Evolutionary conservation across 2,888 invertebrate species (phyloP).

Genomic region (Agonopterix alstromeriana): DNA sequence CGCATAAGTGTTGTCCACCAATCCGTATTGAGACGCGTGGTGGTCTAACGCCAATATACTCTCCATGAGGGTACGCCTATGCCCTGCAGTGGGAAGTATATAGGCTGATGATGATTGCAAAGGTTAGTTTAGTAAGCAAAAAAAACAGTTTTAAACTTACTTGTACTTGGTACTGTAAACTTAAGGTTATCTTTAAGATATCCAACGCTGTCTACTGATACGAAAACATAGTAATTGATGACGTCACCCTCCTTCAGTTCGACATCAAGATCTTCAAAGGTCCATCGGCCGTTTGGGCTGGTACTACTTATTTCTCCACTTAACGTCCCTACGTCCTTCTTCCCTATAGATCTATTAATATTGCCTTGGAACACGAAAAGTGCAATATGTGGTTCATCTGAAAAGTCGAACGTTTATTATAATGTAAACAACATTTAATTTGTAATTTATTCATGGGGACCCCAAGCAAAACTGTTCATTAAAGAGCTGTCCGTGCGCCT

Average conservation of each 20-base stretch:
- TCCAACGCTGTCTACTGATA: slow-evolving; percentile 66
- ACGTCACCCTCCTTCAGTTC: slow-evolving; percentile 70
- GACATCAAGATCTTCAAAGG: slow-evolving; percentile 56
- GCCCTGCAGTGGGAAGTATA: no score
- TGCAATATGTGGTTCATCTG: slow-evolving; percentile 68
- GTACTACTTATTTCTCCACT: slow-evolving; percentile 58
- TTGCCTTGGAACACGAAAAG: slow-evolving; percentile 81
- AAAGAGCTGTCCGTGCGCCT: no score
- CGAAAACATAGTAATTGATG: slow-evolving; percentile 79
- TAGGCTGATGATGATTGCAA: no score
- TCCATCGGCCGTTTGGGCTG: slow-evolving; percentile 63
- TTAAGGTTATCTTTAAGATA: slow-evolving; percentile 53
- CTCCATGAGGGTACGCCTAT: no score
- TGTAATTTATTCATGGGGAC: no score
- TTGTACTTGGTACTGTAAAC: slow-evolving; percentile 28
- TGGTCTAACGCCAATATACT: no score
- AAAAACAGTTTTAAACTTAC: no score
- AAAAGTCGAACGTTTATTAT: slow-evolving; percentile 7
- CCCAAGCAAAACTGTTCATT: no score
- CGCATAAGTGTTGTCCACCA: no score
- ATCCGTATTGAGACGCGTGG: no score
- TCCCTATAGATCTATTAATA: slow-evolving; percentile 69
- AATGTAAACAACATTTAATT: no score
- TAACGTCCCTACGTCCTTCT: slow-evolving; percentile 67
- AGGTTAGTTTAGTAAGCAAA: no score